Conservation (phyloP, 1,140 invertebrate genomes). For the Mycetomoellerius zeteki region DNA sequence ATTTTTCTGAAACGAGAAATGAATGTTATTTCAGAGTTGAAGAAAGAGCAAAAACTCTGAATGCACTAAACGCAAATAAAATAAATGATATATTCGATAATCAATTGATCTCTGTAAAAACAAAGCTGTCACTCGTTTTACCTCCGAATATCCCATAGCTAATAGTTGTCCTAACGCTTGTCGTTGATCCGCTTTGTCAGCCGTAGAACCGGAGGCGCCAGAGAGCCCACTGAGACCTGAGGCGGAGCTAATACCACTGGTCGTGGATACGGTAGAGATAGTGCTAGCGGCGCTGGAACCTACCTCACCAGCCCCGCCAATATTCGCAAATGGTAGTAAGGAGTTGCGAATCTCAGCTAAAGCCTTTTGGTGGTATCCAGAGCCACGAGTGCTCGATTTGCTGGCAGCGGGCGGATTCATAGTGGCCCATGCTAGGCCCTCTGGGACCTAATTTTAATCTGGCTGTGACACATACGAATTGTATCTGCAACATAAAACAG, state of each 20-base stretch:
- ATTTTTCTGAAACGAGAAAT: not conserved
- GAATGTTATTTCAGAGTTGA: not conserved
- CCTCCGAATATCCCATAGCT: constrained; percentile 90
- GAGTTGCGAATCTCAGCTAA: constrained; percentile 95
- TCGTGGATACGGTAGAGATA: constrained; percentile 90
- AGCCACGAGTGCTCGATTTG: constrained; percentile 91
- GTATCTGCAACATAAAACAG: constrained; percentile 68
- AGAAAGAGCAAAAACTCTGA: not conserved
- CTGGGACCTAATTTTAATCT: constrained; percentile 86
- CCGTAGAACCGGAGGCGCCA: constrained; percentile 84
- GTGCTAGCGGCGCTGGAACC: constrained; percentile 92
- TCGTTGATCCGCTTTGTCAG: constrained; percentile 86
- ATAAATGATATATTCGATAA: not conserved
- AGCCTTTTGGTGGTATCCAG: constrained; percentile 95
- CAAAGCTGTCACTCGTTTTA: constrained; percentile 73
- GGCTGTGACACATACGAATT: constrained; percentile 86
- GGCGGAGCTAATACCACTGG: constrained; percentile 89
- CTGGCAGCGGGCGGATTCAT: constrained; percentile 90
- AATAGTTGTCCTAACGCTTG: constrained; percentile 89
- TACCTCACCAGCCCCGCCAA: constrained; percentile 88
- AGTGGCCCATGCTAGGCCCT: constrained; percentile 90
- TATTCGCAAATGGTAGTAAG: constrained; percentile 94
- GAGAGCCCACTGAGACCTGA: constrained; percentile 90
- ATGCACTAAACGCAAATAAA: not conserved
- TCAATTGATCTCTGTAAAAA: not conserved